A percentile compares a stretch with the other conserved stretches of the same genome.
phyloP scores from a whole-genome alignment of 2,888 invertebrate genomes.

The Troides oblongomaculatus region DNA sequence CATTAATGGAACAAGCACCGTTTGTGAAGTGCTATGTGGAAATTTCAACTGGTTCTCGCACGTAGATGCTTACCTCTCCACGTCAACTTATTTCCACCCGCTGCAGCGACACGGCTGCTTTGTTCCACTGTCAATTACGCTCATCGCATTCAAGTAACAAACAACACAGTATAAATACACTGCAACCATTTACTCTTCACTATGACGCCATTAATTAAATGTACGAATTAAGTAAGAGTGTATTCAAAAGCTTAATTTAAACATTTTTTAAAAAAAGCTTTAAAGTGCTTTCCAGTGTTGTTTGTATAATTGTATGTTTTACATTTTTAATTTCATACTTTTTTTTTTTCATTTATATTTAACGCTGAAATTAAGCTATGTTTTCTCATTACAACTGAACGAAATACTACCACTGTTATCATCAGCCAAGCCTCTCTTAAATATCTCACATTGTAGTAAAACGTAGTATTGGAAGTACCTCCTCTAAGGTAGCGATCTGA shows the following conservation, averaged over 20 bases:
- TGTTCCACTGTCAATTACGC: slow-evolving; percentile 41
- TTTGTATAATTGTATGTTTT: no score
- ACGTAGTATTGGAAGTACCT: no score
- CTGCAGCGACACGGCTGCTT: slow-evolving; percentile 29
- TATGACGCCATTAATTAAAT: slow-evolving; percentile 33
- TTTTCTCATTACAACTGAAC: no score
- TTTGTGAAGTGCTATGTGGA: slow-evolving; percentile 3
- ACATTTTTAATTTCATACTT: no score
- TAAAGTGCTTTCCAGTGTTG: neutral
- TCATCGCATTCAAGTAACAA: slow-evolving; percentile 31
- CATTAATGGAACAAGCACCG: neutral
- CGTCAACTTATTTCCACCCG: slow-evolving; percentile 27
- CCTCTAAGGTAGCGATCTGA: no score
- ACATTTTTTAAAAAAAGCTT: neutral
- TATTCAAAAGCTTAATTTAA: neutral
- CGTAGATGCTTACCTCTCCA: slow-evolving; percentile 11
- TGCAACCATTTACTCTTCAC: slow-evolving; percentile 34
- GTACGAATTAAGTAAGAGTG: slow-evolving; percentile 9
- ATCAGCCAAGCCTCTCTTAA: no score
- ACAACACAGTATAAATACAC: slow-evolving; percentile 34
- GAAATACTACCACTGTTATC: no score
- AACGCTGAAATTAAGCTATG: no score
- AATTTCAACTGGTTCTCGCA: slow-evolving; percentile 3
- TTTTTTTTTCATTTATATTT: no score
- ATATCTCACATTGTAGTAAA: no score